Base-by-base conservation (phyloP, 2,797 vertebrate species). In the Epinephelus awoara region DNA sequence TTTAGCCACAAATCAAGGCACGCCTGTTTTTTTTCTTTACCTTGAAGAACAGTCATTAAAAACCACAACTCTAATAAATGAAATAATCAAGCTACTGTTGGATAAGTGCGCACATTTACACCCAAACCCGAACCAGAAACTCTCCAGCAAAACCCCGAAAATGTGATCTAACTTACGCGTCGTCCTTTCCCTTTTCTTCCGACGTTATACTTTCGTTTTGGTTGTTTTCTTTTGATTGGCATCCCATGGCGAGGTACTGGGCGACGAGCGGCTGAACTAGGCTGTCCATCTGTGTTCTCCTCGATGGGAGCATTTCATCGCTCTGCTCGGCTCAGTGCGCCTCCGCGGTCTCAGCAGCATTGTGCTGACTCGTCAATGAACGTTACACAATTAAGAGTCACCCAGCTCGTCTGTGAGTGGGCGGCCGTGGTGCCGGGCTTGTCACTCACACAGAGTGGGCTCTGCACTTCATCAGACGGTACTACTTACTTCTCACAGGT, bases 171-270 rank as follows among this genome's bases (percentile, higher is more conserved):
- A 95, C 95, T 96, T 88, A 96, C 95, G 77, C 75, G 6, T 94
- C 92, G 54, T 94, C 93, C 65, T 94, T 95, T 25, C 89, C 91
- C 78, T 93, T 95, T 14, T 94, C 93, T n/a, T 92, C 93, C 61
- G 90, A 3, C 29, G 89, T 40, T 58, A 81, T 17, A 65, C 86
- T 93, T 79, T 91, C 93, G 85, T 84, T 91, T 40, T 90, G 91
- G 75, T 83, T 79, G 58, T 80, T 94, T n/a, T 94, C 94, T 69
- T 93, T 94, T 29, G 93, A 75, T 25, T 94, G 94, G 42, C 92
- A 94, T 82, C 95, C 95, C 93, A 96, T 96, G 61, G 93, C 94
- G 82, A 96, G 94, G 83, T 96, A 96, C 84, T 95, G 94, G 87
- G 95, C 95, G 69, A 95, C 95, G 63, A 96, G 93, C 63, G 95